Percentiles rank a stretch among this genome's conserved stretches.
Conservation (phyloP, 2,888 invertebrate species). For the Monopis laevigella region DNA sequence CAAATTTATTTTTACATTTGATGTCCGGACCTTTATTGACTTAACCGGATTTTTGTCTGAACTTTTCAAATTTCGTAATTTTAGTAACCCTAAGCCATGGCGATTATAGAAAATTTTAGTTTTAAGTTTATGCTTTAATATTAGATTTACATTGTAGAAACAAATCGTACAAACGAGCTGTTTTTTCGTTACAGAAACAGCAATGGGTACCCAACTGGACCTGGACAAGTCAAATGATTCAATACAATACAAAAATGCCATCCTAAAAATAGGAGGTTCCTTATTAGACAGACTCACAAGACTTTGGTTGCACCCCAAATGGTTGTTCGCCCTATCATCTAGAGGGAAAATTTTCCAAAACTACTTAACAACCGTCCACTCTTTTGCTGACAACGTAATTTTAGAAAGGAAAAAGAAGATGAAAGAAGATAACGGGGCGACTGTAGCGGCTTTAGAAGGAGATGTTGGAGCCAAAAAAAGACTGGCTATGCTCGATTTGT, state of each 20-base stretch:
- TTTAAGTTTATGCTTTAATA: too few relatives aligned
- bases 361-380: constrained; percentile 52
- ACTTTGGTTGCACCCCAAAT: constrained; percentile 67
- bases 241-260: constrained; percentile 57
- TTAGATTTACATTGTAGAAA: too few relatives aligned
- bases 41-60: too few relatives aligned
- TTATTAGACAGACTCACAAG: constrained; percentile 33
- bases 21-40: too few relatives aligned
- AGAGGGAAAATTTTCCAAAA: constrained; percentile 51
- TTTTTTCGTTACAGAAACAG: constrained; percentile 64
- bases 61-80: too few relatives aligned
- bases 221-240: constrained; percentile 39
- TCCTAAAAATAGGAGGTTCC: constrained; percentile 41
- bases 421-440: constrained; percentile 4
- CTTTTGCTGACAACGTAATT: constrained; percentile 66
- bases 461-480: constrained; percentile 43
- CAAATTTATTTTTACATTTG: too few relatives aligned
- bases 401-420: constrained; percentile 38
- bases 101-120: too few relatives aligned
- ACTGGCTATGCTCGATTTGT: constrained; percentile 72
- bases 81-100: too few relatives aligned
- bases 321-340: constrained; percentile 50
- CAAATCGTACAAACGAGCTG: too few relatives aligned
- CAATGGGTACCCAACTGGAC: constrained; percentile 70
- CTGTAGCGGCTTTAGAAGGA: constrained; percentile 15